These are phyloP conservation scores for Sebastes elongatus DNA, from an alignment of 2,797 vertebrate species.

Conservation along the genomic window DNA sequence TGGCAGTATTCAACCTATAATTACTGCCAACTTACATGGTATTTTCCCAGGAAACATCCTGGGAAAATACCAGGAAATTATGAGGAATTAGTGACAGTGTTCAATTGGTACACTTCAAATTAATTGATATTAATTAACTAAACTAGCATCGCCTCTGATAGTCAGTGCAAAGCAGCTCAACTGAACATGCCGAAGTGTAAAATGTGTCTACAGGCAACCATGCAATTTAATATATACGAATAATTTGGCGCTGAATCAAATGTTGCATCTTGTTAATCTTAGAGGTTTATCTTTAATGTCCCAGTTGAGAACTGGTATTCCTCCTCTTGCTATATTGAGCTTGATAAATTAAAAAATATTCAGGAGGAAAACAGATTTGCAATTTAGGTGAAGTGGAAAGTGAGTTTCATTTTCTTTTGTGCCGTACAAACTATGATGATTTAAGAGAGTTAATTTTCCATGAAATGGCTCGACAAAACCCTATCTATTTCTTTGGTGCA, in stretches of 20 bases:
- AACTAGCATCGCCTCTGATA: background rate
- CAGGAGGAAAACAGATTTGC: conserved; percentile 2
- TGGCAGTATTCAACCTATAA: no score
- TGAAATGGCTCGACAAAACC: conserved; percentile 6
- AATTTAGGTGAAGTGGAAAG: conserved; percentile 9
- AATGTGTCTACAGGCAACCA: background rate
- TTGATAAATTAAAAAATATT: background rate
- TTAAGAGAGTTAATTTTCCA: conserved; percentile 25
- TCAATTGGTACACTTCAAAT: background rate
- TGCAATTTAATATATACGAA: background rate
- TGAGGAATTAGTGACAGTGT: no score
- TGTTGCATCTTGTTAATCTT: background rate
- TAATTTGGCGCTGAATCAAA: background rate
- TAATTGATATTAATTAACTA: background rate
- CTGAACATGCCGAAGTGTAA: background rate
- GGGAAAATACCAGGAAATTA: no score
- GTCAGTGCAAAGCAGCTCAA: background rate
- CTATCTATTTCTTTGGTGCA: background rate
- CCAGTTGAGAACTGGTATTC: background rate
- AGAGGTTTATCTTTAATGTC: background rate
- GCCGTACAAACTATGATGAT: conserved; percentile 21
- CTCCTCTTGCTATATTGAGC: background rate
- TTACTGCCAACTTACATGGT: no score
- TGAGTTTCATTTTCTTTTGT: conserved; percentile 24
- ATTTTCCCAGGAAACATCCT: no score